Base-by-base conservation (phyloP, 2,113 vertebrate genomes). In the Forbesichthys papilliferus region DNA sequence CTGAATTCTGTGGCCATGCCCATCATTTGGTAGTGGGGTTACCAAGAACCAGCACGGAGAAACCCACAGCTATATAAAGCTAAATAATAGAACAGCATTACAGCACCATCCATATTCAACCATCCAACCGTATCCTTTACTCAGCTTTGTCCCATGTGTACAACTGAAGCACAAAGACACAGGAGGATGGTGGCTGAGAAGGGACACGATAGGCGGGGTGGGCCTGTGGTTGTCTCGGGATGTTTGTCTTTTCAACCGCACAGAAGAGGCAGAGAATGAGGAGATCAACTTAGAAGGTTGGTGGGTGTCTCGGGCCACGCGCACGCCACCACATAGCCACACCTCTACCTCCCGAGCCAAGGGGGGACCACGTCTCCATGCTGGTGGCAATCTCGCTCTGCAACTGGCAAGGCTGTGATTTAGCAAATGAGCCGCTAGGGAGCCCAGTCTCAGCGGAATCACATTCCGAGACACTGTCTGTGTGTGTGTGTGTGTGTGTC, bases 31-130 rank as follows among this genome's bases (percentile, higher is more conserved):
- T 70, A 36, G 42, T 83, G 74, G 69, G 77, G 67, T 85, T 83
- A 74, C 5, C 77, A 73, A 67, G 71, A 81, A 76, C 64, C 73
- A 77, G 58, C 18, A 72, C 46, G 70, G 69, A 63, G 66, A 87
- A 87, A 78, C 68, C 82, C 73, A 68, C 81, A 27, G 74, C 84
- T 88, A 89, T 86, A 89, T 84, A 83, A 82, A 87, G 78, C 66
- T 64, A 71, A 27, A 83, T 72, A 81, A 81, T 75, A 84, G 71
- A 89, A 80, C 73, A 84, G 81, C 78, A 76, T 49, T 63, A 27
- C 69, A 68, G 61, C 61, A 61, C 27, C 27, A 3, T 27, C 27
- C 27, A 27, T 27, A 27, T 27, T 27, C 27, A 27, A 27, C 27
- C 27, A 27, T 27, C 27, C 27, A 27, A 27, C 27, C 27, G 27